Base-by-base conservation (phyloP, 2,888 invertebrate species). In the Monochamus alternatus region DNA sequence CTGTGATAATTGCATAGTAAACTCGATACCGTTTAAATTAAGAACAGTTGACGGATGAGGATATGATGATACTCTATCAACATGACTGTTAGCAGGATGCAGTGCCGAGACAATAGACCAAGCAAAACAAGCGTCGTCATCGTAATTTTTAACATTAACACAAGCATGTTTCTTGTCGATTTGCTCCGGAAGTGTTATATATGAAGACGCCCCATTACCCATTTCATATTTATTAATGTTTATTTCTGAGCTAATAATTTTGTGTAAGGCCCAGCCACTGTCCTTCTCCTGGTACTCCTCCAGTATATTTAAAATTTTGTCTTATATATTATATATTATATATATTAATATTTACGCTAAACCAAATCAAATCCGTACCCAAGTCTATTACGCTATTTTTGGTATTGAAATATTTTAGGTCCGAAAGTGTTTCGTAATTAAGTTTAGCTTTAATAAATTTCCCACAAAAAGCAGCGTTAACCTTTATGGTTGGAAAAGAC, bases 141-240 rank as follows among this genome's bases (percentile, higher is more conserved):
- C 32, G 30, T 60, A 60, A 32, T 60, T 60, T 30, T 60, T 60
- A 60, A 60, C 60, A 14, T 47, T 22, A 47, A 47, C 47, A 12
- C 47, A 47, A 47, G 47, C 47, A 9, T 75, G 31, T 62, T 81
- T 83, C 2, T 68, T 76, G 66, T 73, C 22, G 14, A 85, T 80
- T 52, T 67, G 12, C n/a, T 76, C 7, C 0, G 81, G 82, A 32
- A 84, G 38, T 58, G 59, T 68, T 70, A 85, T 80, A 69, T 78
- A 83, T 12, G 82, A 82, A 69, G 67, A 81, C 74, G 8, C 78
- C 75, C 22, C 74, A 59, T 69, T 77, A 44, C 44, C 63, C 5
- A 63, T 43, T 63, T 63, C 63, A 5, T 44, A 4, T 47, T 47
- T 64, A 9, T 64, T 64, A 8, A 47, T 64, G 47, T 64, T 64